A percentile compares a stretch with the other conserved stretches of the same genome.
phyloP scores from a whole-genome alignment of 2,888 invertebrate genomes.

The Pachycephus smyrnensis region DNA sequence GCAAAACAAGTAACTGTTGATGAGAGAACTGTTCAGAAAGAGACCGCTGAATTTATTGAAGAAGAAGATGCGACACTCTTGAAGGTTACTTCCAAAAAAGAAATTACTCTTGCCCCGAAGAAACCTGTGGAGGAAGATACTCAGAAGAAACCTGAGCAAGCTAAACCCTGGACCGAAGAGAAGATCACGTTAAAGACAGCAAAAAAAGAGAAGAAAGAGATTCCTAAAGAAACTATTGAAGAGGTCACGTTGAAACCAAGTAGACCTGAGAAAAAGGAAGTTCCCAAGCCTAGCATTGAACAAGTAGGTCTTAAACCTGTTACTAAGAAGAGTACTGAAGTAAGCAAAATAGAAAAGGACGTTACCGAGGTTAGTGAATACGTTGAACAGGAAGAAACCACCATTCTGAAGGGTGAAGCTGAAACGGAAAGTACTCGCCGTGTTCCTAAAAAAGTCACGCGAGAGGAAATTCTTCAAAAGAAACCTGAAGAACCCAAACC shows the following conservation, averaged over 20 bases:
- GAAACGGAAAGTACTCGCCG: constrained; percentile 15
- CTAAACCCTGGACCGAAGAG: constrained; percentile 62
- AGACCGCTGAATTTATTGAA: constrained; percentile 26
- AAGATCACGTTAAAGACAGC: constrained; percentile 54
- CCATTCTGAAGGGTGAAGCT: constrained; percentile 17
- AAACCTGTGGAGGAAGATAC: constrained; percentile 28
- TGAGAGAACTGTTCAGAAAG: constrained; percentile 25
- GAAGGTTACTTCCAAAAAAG: neutral
- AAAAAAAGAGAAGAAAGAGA: constrained; percentile 45
- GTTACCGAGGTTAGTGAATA: constrained; percentile 20
- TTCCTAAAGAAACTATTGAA: constrained; percentile 49
- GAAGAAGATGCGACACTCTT: constrained; percentile 28
- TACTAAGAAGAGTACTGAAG: constrained; percentile 28
- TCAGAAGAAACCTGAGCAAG: constrained; percentile 30
- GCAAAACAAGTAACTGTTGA: constrained; percentile 33
- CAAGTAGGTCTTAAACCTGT: constrained; percentile 41
- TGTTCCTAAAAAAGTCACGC: neutral
- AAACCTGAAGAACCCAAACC: constrained; percentile 22
- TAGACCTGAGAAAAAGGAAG: constrained; percentile 15
- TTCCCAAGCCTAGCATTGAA: constrained; percentile 41
- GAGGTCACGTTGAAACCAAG: constrained; percentile 39
- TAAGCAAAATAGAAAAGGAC: constrained; percentile 15
- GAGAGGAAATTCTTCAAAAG: constrained; percentile 17
- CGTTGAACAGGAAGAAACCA: constrained; percentile 23
- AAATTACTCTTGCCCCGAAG: constrained; percentile 22